Conservation (phyloP, 2,888 invertebrate genomes). For the Hypolimnas misippus region DNA sequence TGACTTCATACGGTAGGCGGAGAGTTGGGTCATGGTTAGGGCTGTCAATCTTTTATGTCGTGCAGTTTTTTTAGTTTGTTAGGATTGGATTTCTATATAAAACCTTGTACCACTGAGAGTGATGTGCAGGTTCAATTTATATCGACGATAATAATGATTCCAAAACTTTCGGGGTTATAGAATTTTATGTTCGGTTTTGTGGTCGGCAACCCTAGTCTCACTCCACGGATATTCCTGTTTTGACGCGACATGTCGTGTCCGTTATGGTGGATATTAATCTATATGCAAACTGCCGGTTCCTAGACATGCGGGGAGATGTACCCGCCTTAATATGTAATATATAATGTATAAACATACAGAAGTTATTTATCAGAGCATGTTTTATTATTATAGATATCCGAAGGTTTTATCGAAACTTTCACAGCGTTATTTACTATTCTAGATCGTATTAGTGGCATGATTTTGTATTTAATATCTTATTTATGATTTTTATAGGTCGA, state of each 20-base stretch:
- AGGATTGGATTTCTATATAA: too few species aligned
- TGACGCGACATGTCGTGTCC: constrained; percentile 32
- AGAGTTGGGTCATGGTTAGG: neutral
- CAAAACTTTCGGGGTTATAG: neutral
- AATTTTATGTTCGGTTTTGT: neutral
- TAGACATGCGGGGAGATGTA: constrained; percentile 13
- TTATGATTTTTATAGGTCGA: too few species aligned
- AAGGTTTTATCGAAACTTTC: constrained; percentile 16
- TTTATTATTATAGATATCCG: constrained; percentile 4
- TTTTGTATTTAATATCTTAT: neutral
- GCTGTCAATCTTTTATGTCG: neutral
- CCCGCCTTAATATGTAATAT: constrained; percentile 4
- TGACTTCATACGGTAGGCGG: neutral
- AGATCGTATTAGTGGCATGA: neutral
- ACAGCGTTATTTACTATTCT: constrained; percentile 18
- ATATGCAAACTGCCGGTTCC: constrained; percentile 49
- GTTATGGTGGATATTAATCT: constrained; percentile 54
- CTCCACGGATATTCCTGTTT: constrained; percentile 35
- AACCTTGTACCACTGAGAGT: too few species aligned
- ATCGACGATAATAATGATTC: neutral
- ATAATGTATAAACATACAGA: constrained; percentile 7
- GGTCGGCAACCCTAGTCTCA: neutral
- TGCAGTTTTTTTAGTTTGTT: too few species aligned
- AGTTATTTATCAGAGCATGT: neutral
- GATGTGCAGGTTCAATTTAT: neutral